Base-by-base conservation (phyloP, 2,113 vertebrate species). In the Hippocampus abdominalis region DNA sequence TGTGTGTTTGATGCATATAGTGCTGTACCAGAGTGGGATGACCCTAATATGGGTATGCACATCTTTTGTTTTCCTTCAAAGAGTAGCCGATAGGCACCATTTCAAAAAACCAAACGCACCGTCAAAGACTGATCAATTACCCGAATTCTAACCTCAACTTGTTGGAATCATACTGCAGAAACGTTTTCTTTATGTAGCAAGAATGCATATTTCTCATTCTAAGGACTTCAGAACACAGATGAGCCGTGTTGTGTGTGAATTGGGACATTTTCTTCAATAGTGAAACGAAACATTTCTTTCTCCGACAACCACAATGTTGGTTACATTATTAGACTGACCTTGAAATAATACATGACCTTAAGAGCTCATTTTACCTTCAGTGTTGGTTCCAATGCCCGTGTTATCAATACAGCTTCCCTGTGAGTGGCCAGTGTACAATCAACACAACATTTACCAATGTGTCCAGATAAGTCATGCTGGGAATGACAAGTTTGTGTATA, bases 401-500 rank as follows among this genome's bases (percentile, higher is more conserved):
- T 78, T 79, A 67, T 72, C 72, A 56, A 72, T 85, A 76, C 81
- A 87, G 80, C 61, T 77, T 81, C 73, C 79, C 81, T 75, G 75
- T 68, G 15, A 84, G 79, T 81, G 85, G 85, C 89, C 87, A 90
- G 81, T 93, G 92, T 94, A 92, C 92, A 94, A 92, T 95, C 91
- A 92, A 92, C 91, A 87, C 85, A 87, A 85, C 73, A 84, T 77
- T 83, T 83, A 89, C 80, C 82, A 78, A 86, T 84, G 88, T 93
- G 91, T 92, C 92, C 92, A 91, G 89, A 89, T 77, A 83, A 93
- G 95, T 97, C 94, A 96, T 97, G 95, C 96, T 94, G 95, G 95
- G 92, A 94, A 95, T 95, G 94, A 95, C 94, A 85, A 88, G 90
- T 87, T 91, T 90, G 89, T 97, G 94, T 96, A 96, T 91, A 96